Base-by-base conservation (phyloP, 2,113 vertebrate genomes). In the Glareola pratincola region DNA sequence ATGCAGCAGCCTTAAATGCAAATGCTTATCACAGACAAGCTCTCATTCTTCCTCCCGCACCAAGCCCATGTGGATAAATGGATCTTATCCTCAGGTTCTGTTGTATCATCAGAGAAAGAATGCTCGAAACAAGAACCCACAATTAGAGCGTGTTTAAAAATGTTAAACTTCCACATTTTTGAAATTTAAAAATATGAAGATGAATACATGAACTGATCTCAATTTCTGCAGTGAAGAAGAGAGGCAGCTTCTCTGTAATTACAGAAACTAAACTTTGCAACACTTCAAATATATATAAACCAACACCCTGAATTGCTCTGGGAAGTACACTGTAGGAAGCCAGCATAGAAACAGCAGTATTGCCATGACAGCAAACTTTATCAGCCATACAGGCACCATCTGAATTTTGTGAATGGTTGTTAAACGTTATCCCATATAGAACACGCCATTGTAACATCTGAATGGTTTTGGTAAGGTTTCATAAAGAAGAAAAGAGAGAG, bases 211-310 rank as follows among this genome's bases (percentile, higher is more conserved):
- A 75, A 91, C 41, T 27, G 39, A 94, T 96, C 73, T 94, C 94
- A 85, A 27, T 87, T 94, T 94, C 83, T 95, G 45, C 60, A 76
- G 73, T 34, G 69, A 91, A 89, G 91, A 86, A 84, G 90, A 88
- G 88, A 89, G 79, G 41, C 91, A 87, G 73, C 76, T 96, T 91
- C 92, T 94, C 85, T 94, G 32, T 95, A 97, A 97, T 97, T 97
- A 96, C 29, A 73, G 91, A 91, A 89, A 77, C 95, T 96, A 97
- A 96, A 95, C 91, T 94, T 97, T 89, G 95, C 96, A 96, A 92
- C 91, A 94, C 95, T 97, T 94, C 84, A 97, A 87, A 79, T 94
- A 89, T 82, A 89, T 91, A 80, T 88, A 96, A 94, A 89, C 85
- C 80, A 87, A 68, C n/a, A 30, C 62, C 90, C 62, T 64, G 69